Base-by-base conservation (phyloP, 1,140 invertebrate genomes). In the Heliconius eleuchia region DNA sequence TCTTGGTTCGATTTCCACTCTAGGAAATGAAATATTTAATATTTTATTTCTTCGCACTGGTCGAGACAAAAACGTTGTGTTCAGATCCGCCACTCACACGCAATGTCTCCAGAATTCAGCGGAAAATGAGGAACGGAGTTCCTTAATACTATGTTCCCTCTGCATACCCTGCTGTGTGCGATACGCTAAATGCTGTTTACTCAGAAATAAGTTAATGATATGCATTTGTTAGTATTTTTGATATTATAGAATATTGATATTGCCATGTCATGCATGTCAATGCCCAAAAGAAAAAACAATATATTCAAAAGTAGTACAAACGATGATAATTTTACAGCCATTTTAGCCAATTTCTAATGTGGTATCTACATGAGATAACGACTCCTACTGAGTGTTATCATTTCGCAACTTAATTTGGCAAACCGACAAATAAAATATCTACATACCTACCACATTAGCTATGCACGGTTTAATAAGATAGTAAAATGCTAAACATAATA, bases 301-400 rank as follows among this genome's bases (percentile, higher is more conserved):
- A 66, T 66, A 66, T 66, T 27, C 23, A 66, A 66, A 66, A 66
- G 57, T 66, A 66, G 27, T 66, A 66, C n/a, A 66, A 66, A 11
- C 11, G 4, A 66, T 66, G 60, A 27, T 27, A 66, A 27, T 66
- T 66, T 52, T 19, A 52, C 50, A 66, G n/a, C 23, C 11, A 66
- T 4, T 16, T 66, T 11, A 66, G 27, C 60, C 23, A 27, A 27
- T 66, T 66, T 66, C 60, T 27, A 30, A 66, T 30, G 23, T 66
- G n/a, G 4, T 66, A 66, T 66, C 11, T 66, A 66, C 60, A 9
- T 16, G 11, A 23, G 19, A 66, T 27, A 66, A 66, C 8, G 55
- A 57, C 19, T 57, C 6, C 55, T 57, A 57, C 60, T 30, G 27
- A 66, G 23, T 66, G 16, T 72, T 72, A 42, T 72, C 34, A 72